Conservation (phyloP, 2,113 vertebrate genomes). For the Bubo blakistoni region DNA sequence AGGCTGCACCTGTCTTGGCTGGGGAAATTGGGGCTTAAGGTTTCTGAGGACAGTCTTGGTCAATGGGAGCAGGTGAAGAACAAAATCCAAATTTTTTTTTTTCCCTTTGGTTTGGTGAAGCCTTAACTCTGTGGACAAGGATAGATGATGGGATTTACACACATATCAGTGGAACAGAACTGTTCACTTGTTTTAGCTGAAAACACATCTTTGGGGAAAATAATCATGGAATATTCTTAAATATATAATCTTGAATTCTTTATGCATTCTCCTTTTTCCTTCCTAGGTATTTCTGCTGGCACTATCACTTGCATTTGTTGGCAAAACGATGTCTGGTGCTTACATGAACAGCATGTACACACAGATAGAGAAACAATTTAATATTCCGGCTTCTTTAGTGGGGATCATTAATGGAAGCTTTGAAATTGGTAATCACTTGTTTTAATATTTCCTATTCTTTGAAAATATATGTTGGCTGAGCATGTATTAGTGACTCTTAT, state of each 20-base stretch:
- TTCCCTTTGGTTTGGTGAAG: neutral
- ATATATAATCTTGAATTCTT: neutral
- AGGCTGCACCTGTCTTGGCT: neutral
- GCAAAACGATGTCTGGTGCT: slow-evolving; percentile 75
- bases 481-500: neutral
- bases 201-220: neutral
- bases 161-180: neutral
- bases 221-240: neutral
- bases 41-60: neutral
- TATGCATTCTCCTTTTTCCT: neutral
- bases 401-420: slow-evolving; percentile 82
- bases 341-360: slow-evolving; percentile 82
- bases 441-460: neutral
- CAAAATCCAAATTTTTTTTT: neutral
- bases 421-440: slow-evolving; percentile 77
- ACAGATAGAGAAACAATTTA: slow-evolving; percentile 81
- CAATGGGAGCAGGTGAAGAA: neutral
- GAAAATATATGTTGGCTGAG: neutral
- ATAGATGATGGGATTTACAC: neutral
- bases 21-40: neutral
- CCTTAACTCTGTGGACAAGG: neutral
- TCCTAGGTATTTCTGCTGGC: slow-evolving; percentile 77
- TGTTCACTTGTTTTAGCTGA: neutral
- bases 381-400: slow-evolving; percentile 75
- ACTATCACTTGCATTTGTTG: slow-evolving; percentile 71